These are phyloP conservation scores for Clepsis dumicolana DNA, from an alignment of 2,888 invertebrate genomes.

Conservation along the genomic window DNA sequence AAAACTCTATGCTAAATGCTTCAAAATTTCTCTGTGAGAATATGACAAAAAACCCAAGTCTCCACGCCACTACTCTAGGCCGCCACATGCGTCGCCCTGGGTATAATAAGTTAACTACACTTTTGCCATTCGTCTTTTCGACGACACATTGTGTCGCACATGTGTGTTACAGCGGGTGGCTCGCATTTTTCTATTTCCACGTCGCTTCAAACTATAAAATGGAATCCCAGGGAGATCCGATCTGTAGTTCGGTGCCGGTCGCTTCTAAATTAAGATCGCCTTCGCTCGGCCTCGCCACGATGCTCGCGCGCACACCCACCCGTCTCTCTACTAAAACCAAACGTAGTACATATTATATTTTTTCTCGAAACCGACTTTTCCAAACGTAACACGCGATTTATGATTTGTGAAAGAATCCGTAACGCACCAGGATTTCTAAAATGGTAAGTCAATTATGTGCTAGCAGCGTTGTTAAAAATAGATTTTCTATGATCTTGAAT, in stretches of 20 bases:
- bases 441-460: conserved; percentile 60
- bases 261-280: conserved; percentile 82
- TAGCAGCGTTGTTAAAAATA: conserved; percentile 54
- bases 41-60: neutral
- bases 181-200: conserved; percentile 56
- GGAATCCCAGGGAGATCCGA: conserved; percentile 69
- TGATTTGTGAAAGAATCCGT: conserved; percentile 48
- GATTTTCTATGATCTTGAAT: conserved; percentile 54
- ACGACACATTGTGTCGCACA: conserved; percentile 48
- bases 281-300: conserved; percentile 73
- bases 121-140: conserved; percentile 50
- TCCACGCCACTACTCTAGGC: conserved; percentile 5
- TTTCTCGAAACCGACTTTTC: conserved; percentile 72
- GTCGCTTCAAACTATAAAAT: conserved; percentile 66
- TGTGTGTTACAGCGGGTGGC: conserved; percentile 57
- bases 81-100: conserved; percentile 43
- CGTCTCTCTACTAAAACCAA: conserved; percentile 74
- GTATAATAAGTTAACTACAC: conserved; percentile 37
- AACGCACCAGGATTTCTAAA: conserved; percentile 44
- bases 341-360: conserved; percentile 83
- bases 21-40: neutral
- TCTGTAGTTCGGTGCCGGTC: conserved; percentile 70
- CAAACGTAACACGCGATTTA: conserved; percentile 57
- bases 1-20: too few species aligned
- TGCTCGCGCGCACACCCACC: conserved; percentile 75